phyloP scores from a whole-genome alignment of 2,888 invertebrate species.

The Rhodophaea formosa region DNA sequence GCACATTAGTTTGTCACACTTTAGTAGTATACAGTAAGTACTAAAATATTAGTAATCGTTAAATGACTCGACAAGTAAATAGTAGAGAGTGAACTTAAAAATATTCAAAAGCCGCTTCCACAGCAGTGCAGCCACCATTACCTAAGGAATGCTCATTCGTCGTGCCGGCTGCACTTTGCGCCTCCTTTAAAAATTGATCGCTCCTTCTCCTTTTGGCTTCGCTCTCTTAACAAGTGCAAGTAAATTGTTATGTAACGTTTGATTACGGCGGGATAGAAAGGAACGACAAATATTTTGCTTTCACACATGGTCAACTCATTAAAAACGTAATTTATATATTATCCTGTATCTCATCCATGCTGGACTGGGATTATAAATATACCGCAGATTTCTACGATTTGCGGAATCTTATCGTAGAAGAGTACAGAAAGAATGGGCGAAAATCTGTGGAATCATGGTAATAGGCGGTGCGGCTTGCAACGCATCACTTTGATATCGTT shows the following conservation, averaged over 20 bases:
- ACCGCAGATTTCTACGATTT: too few relatives aligned
- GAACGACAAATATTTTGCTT: conserved; percentile 21
- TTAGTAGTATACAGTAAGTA: too few relatives aligned
- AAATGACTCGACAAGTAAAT: neutral
- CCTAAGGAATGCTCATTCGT: conserved; percentile 56
- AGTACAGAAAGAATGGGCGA: too few relatives aligned
- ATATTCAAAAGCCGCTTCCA: conserved; percentile 41
- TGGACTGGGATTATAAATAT: too few relatives aligned
- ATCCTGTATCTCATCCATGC: too few relatives aligned
- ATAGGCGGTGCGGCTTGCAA: too few relatives aligned
- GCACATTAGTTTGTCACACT: too few relatives aligned
- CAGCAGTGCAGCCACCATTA: conserved; percentile 40
- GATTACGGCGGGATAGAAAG: conserved; percentile 39
- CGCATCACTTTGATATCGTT: too few relatives aligned
- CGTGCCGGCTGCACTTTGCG: conserved; percentile 59
- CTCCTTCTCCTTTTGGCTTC: conserved; percentile 50
- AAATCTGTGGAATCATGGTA: too few relatives aligned
- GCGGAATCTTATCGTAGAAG: too few relatives aligned
- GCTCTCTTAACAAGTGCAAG: conserved; percentile 52
- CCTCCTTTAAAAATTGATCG: conserved; percentile 61
- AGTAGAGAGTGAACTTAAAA: neutral
- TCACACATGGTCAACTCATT: neutral
- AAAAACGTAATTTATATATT: too few relatives aligned
- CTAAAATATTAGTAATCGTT: too few relatives aligned
- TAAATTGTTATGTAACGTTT: conserved; percentile 55